These are phyloP conservation scores for Ophion ventricosus DNA, from an alignment of 2,888 invertebrate genomes.

Conservation along the genomic window DNA sequence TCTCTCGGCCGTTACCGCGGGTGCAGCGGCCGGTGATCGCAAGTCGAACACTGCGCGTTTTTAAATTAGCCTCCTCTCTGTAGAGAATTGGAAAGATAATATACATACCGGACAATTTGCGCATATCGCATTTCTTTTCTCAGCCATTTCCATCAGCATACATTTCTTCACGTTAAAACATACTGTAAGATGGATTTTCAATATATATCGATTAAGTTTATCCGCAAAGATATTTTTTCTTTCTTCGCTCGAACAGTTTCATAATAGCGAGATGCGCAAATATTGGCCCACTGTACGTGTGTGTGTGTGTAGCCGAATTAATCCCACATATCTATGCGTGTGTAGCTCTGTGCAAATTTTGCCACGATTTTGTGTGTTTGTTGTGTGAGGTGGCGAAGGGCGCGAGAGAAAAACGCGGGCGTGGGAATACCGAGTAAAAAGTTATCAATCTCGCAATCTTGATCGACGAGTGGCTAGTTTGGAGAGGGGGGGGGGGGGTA, in stretches of 20 bases:
- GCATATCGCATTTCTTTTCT: too few relatives aligned
- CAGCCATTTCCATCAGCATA: too few relatives aligned
- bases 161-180: too few relatives aligned
- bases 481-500: constrained; percentile 19
- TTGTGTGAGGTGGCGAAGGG: constrained; percentile 13
- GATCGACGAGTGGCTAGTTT: background rate
- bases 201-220: too few relatives aligned
- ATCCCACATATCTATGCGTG: too few relatives aligned
- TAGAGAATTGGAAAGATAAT: background rate
- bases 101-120: background rate
- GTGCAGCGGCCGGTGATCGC: constrained; percentile 37
- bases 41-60: background rate
- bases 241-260: too few relatives aligned
- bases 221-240: too few relatives aligned
- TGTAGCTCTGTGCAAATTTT: too few relatives aligned
- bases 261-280: too few relatives aligned
- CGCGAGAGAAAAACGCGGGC: constrained; percentile 7
- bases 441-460: constrained; percentile 59
- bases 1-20: constrained; percentile 39
- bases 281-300: too few relatives aligned
- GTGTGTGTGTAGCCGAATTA: too few relatives aligned
- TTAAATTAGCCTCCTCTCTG: background rate
- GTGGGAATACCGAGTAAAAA: constrained; percentile 39
- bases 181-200: too few relatives aligned
- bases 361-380: background rate